Conservation (phyloP, 2,113 vertebrate genomes). For the Phrynocephalus versicolor region DNA sequence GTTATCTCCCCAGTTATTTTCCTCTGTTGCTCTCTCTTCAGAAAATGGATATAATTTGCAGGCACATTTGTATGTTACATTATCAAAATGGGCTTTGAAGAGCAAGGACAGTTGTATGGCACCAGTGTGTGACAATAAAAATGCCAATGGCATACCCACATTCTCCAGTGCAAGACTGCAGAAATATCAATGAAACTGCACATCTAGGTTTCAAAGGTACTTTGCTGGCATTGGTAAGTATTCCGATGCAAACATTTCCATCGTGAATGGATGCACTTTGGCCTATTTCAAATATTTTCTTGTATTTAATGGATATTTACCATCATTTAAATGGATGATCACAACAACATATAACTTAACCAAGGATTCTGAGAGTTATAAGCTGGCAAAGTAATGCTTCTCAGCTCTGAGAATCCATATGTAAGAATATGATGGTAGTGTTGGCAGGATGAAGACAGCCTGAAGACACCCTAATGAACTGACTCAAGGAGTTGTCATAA, state of each 20-base stretch:
- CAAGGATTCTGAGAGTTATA: too few relatives aligned
- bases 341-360: not conserved
- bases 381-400: too few relatives aligned
- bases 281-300: not conserved
- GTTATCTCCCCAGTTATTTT: not conserved
- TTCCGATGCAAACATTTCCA: not conserved
- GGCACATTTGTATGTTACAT: not conserved
- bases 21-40: not conserved
- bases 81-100: not conserved
- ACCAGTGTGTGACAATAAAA: not conserved
- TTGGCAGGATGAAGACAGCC: not conserved
- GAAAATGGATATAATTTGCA: not conserved
- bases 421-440: not conserved
- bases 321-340: not conserved
- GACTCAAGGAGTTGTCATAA: constrained; percentile 58
- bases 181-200: not conserved
- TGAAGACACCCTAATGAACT: constrained; percentile 29
- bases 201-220: not conserved
- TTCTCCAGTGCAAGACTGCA: not conserved
- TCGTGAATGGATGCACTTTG: not conserved
- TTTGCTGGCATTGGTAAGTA: not conserved
- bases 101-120: not conserved
- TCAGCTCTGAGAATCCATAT: not conserved
- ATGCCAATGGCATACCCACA: not conserved
- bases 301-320: not conserved